phyloP scores from a whole-genome alignment of 1,140 invertebrate genomes.

The Drosophila gunungcola region DNA sequence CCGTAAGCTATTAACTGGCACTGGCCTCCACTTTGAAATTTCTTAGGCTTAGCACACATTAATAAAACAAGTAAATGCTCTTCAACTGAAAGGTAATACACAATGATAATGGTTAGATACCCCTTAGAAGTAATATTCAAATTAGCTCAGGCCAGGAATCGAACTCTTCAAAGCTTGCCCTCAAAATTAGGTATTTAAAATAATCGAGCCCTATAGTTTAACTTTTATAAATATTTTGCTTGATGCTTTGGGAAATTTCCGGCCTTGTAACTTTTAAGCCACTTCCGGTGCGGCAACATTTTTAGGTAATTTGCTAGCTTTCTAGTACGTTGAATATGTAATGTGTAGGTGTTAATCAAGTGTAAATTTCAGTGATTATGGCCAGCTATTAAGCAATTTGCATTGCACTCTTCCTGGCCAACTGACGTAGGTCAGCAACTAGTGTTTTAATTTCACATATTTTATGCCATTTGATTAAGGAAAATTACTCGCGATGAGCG shows the following conservation, averaged over 20 bases:
- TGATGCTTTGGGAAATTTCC: neutral
- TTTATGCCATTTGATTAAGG: slow-evolving; percentile 64
- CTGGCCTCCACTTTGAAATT: neutral
- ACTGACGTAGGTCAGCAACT: slow-evolving; percentile 63
- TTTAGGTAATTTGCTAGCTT: slow-evolving; percentile 14
- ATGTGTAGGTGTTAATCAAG: slow-evolving; percentile 2
- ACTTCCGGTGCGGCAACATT: slow-evolving; percentile 38
- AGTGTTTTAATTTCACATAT: slow-evolving; percentile 60
- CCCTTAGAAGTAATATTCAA: too few species aligned
- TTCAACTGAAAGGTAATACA: too few species aligned
- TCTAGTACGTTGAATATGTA: neutral
- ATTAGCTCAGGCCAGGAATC: too few species aligned
- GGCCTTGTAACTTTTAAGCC: slow-evolving; percentile 30
- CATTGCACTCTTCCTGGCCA: slow-evolving; percentile 23
- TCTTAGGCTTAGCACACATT: too few species aligned
- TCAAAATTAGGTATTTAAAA: too few species aligned
- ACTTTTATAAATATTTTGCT: neutral
- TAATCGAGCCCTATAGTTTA: too few species aligned
- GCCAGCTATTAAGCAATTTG: slow-evolving; percentile 22
- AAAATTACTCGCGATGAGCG: slow-evolving; percentile 61
- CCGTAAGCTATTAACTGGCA: neutral
- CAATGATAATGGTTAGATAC: too few species aligned
- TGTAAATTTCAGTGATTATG: slow-evolving; percentile 24
- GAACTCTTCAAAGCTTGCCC: too few species aligned
- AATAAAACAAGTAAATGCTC: too few species aligned